Conservation (phyloP, 2,797 vertebrate genomes). For the Astyanax mexicanus region DNA sequence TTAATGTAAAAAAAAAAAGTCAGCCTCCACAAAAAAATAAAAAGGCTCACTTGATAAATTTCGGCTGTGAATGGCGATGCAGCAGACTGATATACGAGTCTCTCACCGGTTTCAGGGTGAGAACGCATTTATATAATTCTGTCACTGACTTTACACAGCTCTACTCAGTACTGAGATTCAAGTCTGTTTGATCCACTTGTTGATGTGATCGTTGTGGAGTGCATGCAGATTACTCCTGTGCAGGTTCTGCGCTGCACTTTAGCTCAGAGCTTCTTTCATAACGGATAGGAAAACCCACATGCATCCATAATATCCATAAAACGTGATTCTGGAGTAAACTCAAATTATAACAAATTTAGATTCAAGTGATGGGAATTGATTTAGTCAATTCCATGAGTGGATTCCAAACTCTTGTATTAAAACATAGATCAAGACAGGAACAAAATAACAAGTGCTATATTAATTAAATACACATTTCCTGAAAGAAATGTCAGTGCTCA, state of each 20-base stretch:
- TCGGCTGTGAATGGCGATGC: slow-evolving; percentile 22
- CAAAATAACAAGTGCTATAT: no score
- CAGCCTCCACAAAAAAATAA: slow-evolving; percentile 17
- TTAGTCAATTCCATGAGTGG: no score
- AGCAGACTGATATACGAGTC: slow-evolving; percentile 44
- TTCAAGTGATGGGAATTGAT: no score
- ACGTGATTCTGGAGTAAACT: no score
- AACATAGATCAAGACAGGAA: no score
- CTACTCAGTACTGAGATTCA: slow-evolving; percentile 47
- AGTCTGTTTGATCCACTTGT: slow-evolving; percentile 24
- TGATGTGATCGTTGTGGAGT: slow-evolving; percentile 15
- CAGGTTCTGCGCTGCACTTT: background rate
- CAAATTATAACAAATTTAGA: no score
- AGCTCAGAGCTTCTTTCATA: background rate
- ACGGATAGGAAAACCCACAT: no score
- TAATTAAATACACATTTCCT: no score
- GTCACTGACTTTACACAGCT: slow-evolving; percentile 17
- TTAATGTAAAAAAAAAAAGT: slow-evolving; percentile 48
- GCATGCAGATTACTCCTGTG: background rate
- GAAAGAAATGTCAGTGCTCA: no score
- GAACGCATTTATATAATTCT: slow-evolving; percentile 51
- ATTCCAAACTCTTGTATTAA: no score
- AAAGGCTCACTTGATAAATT: slow-evolving; percentile 43
- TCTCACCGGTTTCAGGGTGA: slow-evolving; percentile 46
- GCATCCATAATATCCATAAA: no score